phyloP scores from a whole-genome alignment of 1,140 invertebrate species.

The Latrodectus geometricus region DNA sequence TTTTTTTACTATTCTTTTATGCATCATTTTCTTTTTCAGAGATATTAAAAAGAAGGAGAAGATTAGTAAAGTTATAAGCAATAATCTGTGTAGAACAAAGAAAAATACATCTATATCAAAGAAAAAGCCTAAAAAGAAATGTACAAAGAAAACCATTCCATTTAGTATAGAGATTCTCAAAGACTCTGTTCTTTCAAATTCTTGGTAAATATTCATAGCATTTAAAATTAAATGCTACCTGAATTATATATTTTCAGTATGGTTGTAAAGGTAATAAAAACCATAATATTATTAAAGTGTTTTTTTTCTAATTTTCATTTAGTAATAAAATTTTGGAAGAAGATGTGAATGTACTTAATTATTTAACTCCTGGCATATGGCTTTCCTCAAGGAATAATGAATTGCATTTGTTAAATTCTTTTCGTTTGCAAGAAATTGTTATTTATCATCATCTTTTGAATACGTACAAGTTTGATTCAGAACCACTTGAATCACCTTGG shows the following conservation, averaged over 20 bases:
- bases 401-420: slow-evolving; percentile 27
- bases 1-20: neutral
- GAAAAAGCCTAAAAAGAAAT: slow-evolving; percentile 9
- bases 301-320: no score
- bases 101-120: neutral
- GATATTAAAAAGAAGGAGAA: slow-evolving; percentile 46
- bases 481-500: slow-evolving; percentile 5
- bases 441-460: slow-evolving; percentile 39
- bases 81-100: slow-evolving; percentile 23
- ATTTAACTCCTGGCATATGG: slow-evolving; percentile 43
- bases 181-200: no score
- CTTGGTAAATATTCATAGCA: no score
- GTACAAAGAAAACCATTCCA: neutral
- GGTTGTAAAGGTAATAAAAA: no score
- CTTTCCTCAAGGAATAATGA: slow-evolving; percentile 23
- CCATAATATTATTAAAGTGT: no score
- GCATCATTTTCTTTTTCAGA: neutral
- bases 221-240: no score
- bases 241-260: no score
- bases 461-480: slow-evolving; percentile 34
- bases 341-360: slow-evolving; percentile 10
- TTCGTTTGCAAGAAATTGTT: slow-evolving; percentile 47
- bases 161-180: neutral
- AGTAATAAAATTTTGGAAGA: neutral
- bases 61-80: neutral